Evolutionary conservation across 2,888 invertebrate species (phyloP).

Genomic region (Shargacucullia verbasci): DNA sequence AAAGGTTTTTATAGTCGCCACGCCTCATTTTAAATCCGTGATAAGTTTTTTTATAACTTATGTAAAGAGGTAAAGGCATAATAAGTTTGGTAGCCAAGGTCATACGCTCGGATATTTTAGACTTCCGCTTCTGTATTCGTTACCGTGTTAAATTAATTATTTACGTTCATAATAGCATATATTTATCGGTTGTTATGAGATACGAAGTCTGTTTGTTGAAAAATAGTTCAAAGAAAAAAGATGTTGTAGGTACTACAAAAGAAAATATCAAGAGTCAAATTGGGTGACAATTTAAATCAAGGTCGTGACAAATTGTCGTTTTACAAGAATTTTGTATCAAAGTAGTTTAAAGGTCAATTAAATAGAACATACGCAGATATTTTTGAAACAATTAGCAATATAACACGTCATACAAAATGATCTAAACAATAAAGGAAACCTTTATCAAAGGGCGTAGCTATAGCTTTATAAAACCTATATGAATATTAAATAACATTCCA

Average conservation of each 20-base stretch:
- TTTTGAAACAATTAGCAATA: too few relatives aligned
- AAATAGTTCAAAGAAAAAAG: conserved; percentile 4
- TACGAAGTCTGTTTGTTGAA: neutral
- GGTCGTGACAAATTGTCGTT: too few relatives aligned
- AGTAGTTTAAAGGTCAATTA: too few relatives aligned
- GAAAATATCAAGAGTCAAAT: conserved; percentile 9
- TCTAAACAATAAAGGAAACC: too few relatives aligned
- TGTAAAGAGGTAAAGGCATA: conserved; percentile 11
- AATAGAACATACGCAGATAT: too few relatives aligned
- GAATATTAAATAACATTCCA: too few relatives aligned
- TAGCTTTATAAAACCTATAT: too few relatives aligned
- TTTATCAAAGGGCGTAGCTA: too few relatives aligned
- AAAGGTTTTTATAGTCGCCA: conserved; percentile 45
- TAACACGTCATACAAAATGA: too few relatives aligned
- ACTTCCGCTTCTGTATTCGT: conserved; percentile 51
- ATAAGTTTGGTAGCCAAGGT: conserved; percentile 38
- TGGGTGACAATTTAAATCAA: too few relatives aligned
- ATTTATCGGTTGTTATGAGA: conserved; percentile 30
- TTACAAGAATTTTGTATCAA: too few relatives aligned
- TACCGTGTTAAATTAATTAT: conserved; percentile 54
- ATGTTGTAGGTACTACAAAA: conserved; percentile 17
- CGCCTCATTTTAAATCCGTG: conserved; percentile 40
- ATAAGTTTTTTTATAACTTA: conserved; percentile 35
- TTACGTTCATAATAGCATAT: conserved; percentile 22
- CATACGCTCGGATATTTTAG: conserved; percentile 22